phyloP scores from a whole-genome alignment of 2,888 invertebrate genomes.

The Minunthozetes semirufus region DNA sequence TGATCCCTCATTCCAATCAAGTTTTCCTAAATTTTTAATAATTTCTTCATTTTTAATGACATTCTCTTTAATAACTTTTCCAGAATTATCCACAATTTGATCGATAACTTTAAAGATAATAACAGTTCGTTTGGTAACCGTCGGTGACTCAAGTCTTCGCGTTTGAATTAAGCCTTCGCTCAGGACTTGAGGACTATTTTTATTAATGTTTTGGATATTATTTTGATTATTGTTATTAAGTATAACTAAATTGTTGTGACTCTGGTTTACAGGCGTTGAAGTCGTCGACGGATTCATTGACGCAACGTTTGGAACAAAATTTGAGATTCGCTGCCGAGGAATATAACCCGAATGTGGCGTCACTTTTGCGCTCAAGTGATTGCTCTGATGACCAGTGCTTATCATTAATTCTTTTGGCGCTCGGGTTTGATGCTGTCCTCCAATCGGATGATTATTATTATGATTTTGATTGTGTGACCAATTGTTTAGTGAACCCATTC shows the following conservation, averaged over 20 bases:
- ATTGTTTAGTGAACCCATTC: constrained; percentile 6
- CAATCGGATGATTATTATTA: not conserved
- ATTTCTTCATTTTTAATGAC: constrained; percentile 35
- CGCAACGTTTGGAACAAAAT: not conserved
- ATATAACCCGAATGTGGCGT: constrained; percentile 18
- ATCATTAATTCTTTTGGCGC: not conserved
- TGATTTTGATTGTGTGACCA: constrained; percentile 15
- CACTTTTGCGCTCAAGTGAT: not conserved
- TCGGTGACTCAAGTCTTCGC: not conserved
- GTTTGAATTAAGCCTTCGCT: constrained; percentile 2
- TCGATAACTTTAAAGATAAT: constrained; percentile 32
- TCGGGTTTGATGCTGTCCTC: not conserved
- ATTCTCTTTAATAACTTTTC: constrained; percentile 34
- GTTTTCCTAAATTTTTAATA: constrained; percentile 9
- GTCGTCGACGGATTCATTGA: constrained; percentile 20
- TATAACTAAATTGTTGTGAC: not conserved
- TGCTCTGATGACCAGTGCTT: not conserved
- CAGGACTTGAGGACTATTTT: not conserved
- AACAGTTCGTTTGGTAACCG: constrained; percentile 23
- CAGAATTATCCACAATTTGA: constrained; percentile 31
- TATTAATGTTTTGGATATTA: constrained; percentile 11
- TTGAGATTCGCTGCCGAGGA: constrained; percentile 19
- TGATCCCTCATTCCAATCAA: constrained; percentile 2
- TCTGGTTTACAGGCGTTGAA: constrained; percentile 16
- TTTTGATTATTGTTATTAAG: constrained; percentile 18